These are phyloP conservation scores for Syrphus vitripennis DNA, from an alignment of 2,888 invertebrate species.

Conservation along the genomic window DNA sequence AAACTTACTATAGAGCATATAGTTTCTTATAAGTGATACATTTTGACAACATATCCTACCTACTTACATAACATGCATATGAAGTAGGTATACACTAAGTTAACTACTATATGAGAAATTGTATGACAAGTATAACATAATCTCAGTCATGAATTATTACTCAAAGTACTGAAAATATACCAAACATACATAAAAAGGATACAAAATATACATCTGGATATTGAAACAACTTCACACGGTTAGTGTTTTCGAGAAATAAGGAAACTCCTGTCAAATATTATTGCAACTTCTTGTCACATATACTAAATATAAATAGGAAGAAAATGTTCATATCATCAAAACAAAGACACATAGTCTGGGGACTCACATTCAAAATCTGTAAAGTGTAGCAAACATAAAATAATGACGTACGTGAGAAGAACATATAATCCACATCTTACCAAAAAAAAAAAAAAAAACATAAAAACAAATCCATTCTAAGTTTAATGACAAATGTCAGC, in stretches of 20 bases:
- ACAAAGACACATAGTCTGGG: neutral
- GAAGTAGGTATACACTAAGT: neutral
- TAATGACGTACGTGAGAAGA: constrained; percentile 54
- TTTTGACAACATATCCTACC: constrained; percentile 55
- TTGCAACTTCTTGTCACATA: constrained; percentile 61
- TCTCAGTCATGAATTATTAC: constrained; percentile 63
- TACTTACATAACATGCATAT: constrained; percentile 9
- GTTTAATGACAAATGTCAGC: constrained; percentile 69
- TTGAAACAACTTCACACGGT: neutral
- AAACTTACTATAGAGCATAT: neutral
- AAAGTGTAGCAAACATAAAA: constrained; percentile 31
- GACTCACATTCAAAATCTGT: neutral
- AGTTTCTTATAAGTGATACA: constrained; percentile 59
- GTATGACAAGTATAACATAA: constrained; percentile 40
- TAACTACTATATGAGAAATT: constrained; percentile 8
- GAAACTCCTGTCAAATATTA: constrained; percentile 63
- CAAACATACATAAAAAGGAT: neutral
- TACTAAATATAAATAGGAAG: neutral
- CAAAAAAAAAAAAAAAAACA: neutral
- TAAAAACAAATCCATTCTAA: constrained; percentile 21
- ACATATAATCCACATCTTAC: constrained; percentile 46
- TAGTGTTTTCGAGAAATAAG: constrained; percentile 34
- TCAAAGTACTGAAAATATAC: constrained; percentile 32
- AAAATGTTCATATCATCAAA: constrained; percentile 48
- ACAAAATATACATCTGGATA: neutral